Percentiles rank a stretch among this genome's conserved stretches.
Conservation (phyloP, 2,797 vertebrate species). For the Dermochelys coriacea region DNA sequence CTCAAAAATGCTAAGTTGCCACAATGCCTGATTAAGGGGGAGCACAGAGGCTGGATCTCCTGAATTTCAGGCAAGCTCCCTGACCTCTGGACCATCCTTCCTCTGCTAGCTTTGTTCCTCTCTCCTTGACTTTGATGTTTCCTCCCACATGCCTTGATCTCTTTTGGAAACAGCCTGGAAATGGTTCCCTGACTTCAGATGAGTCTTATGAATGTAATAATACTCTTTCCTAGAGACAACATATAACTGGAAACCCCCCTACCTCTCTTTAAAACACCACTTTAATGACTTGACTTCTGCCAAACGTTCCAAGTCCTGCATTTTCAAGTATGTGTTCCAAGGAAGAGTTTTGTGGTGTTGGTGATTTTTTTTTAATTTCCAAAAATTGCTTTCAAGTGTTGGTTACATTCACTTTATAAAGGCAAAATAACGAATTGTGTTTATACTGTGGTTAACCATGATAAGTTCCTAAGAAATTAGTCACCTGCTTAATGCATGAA, state of each 20-base stretch:
- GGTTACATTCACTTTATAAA: background rate
- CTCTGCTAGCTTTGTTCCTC: background rate
- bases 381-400: background rate
- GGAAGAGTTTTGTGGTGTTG: background rate
- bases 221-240: background rate
- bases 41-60: background rate
- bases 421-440: background rate
- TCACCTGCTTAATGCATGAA: background rate
- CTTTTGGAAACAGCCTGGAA: background rate
- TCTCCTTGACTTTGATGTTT: background rate
- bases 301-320: background rate
- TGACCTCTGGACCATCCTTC: background rate
- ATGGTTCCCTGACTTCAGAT: background rate
- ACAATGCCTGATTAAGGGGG: background rate
- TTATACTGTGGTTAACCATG: background rate
- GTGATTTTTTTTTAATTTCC: background rate
- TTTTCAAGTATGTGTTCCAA: background rate
- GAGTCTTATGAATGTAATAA: background rate
- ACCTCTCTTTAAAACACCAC: background rate
- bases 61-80: background rate
- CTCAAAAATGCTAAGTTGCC: background rate
- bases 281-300: fast-evolving
- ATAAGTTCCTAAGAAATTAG: background rate
- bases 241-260: background rate
- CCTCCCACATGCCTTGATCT: background rate